Percentiles rank a stretch among this genome's conserved stretches.
Evolutionary conservation across 2,888 invertebrate genomes (phyloP).

Genomic region (Hymenopus coronatus): DNA sequence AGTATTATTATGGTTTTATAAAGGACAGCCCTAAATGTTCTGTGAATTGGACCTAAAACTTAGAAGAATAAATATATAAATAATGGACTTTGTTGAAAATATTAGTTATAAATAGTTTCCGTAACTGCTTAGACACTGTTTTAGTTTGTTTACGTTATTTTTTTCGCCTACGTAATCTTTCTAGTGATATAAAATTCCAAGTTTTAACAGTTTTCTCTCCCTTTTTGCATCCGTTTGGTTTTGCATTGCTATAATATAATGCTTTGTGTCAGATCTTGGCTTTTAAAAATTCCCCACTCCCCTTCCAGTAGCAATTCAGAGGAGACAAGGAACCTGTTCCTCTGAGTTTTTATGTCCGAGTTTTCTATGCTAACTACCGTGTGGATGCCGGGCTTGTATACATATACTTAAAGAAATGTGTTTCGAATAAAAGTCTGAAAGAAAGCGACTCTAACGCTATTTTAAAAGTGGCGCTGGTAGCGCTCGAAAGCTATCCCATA

Average conservation of each 20-base stretch:
- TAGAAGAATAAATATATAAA: no score
- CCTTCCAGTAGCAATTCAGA: neutral
- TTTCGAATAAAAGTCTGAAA: neutral
- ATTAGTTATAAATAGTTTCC: no score
- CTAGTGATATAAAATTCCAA: neutral
- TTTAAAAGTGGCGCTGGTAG: neutral
- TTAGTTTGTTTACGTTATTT: neutral
- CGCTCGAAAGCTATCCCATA: constrained; percentile 1
- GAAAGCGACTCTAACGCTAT: neutral
- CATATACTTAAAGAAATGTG: neutral
- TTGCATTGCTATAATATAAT: neutral
- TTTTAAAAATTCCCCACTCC: neutral
- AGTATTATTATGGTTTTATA: no score
- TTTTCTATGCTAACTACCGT: constrained; percentile 9
- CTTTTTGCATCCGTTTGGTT: neutral
- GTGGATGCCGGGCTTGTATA: neutral
- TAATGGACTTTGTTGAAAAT: no score
- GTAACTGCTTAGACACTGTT: neutral
- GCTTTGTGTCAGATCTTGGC: neutral
- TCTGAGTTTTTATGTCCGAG: constrained; percentile 4
- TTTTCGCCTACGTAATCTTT: neutral
- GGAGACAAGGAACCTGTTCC: neutral
- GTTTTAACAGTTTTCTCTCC: neutral
- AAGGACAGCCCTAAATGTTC: no score
- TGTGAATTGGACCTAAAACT: no score